Percentiles rank a stretch among this genome's conserved stretches.
Evolutionary conservation across 1,140 invertebrate genomes (phyloP).

Genomic region (Drosophila lini): DNA sequence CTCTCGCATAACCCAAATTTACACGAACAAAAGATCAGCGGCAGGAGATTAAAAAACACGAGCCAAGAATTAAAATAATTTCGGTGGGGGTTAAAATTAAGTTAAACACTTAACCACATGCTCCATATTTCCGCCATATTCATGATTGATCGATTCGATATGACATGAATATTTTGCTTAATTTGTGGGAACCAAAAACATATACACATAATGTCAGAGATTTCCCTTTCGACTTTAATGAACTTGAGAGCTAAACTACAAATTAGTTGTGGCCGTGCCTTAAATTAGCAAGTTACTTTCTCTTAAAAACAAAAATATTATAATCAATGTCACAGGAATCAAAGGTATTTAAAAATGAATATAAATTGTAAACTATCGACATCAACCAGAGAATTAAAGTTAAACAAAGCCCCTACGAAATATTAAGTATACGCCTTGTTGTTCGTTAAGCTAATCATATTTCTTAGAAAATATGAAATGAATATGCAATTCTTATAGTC

Average conservation of each 20-base stretch:
- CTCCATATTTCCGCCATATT: slow-evolving; percentile 31
- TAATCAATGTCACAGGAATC: neutral
- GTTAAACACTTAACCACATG: slow-evolving; percentile 40
- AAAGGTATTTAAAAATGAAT: neutral
- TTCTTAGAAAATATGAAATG: neutral
- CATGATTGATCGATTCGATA: slow-evolving; percentile 34
- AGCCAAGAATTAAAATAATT: slow-evolving; percentile 33
- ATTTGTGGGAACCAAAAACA: slow-evolving; percentile 12
- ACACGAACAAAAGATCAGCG: slow-evolving; percentile 27
- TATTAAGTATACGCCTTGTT: slow-evolving; percentile 17
- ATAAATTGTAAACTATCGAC: neutral
- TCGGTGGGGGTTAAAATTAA: slow-evolving; percentile 12
- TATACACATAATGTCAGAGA: neutral
- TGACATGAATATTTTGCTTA: slow-evolving; percentile 23
- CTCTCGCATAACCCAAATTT: slow-evolving; percentile 35
- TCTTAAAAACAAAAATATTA: neutral
- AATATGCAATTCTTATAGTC: neutral
- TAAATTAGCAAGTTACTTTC: slow-evolving; percentile 29
- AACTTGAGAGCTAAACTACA: slow-evolving; percentile 14
- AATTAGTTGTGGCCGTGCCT: slow-evolving; percentile 21
- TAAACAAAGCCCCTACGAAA: neutral
- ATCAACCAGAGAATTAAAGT: too few relatives aligned
- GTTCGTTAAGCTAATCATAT: neutral
- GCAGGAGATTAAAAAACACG: slow-evolving; percentile 37
- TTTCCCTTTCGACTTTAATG: neutral